phyloP scores from a whole-genome alignment of 2,888 invertebrate species.

The Cordilura impudica region DNA sequence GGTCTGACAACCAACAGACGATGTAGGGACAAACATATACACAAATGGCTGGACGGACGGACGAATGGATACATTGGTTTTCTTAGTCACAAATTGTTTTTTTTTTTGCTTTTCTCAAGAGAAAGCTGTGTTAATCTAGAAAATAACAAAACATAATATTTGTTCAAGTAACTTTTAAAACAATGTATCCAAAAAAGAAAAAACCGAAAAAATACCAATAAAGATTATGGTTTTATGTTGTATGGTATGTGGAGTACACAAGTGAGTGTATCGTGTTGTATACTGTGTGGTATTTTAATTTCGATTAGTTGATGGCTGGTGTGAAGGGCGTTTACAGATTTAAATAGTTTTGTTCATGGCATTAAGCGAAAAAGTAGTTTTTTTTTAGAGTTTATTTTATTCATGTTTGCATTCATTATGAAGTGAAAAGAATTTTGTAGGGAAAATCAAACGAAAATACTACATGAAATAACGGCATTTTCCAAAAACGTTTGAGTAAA shows the following conservation, averaged over 20 bases:
- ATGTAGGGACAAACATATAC: slow-evolving; percentile 18
- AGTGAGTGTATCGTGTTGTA: neutral
- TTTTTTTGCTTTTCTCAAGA: neutral
- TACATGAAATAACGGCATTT: too few species aligned
- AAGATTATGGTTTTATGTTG: slow-evolving; percentile 35
- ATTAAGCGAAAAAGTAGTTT: neutral
- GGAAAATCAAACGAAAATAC: too few species aligned
- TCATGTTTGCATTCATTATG: too few species aligned
- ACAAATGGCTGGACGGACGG: neutral
- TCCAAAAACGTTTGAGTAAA: too few species aligned
- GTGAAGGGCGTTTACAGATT: slow-evolving; percentile 51
- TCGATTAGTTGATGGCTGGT: slow-evolving; percentile 29
- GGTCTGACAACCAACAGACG: slow-evolving; percentile 39
- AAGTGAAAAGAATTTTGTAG: too few species aligned
- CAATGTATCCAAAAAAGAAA: slow-evolving; percentile 1
- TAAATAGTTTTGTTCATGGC: slow-evolving; percentile 32
- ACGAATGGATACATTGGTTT: slow-evolving; percentile 3
- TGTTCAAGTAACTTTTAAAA: neutral
- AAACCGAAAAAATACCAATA: slow-evolving; percentile 29
- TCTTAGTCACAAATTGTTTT: slow-evolving; percentile 34
- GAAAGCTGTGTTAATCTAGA: slow-evolving; percentile 37
- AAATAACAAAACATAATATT: slow-evolving; percentile 5
- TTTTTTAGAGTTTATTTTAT: slow-evolving; percentile 5
- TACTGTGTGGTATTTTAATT: slow-evolving; percentile 49
- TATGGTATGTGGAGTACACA: neutral